Evolutionary conservation across 2,797 vertebrate species (phyloP).

Genomic region (Fringilla coelebs): DNA sequence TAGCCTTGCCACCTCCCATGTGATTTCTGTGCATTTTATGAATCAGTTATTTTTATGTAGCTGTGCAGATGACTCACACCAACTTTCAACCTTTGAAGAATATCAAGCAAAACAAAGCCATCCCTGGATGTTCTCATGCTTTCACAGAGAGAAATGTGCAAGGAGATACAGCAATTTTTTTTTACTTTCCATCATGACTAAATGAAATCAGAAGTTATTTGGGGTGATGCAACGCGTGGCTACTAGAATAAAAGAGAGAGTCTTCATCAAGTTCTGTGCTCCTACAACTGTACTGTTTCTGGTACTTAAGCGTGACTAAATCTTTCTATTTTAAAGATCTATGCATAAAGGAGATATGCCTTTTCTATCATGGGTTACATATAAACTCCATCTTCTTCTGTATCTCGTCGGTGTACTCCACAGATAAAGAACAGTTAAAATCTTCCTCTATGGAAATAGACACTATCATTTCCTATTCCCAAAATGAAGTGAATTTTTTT

Average conservation of each 20-base stretch:
- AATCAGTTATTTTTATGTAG: background rate
- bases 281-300: background rate
- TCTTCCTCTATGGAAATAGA: background rate
- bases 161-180: background rate
- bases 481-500: background rate
- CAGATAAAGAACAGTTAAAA: background rate
- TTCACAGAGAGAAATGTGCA: background rate
- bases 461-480: background rate
- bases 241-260: background rate
- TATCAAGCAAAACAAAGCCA: background rate
- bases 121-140: background rate
- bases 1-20: background rate
- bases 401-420: background rate
- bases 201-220: background rate
- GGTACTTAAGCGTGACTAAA: background rate
- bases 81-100: background rate
- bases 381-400: background rate
- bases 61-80: background rate
- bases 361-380: background rate
- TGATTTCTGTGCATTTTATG: background rate
- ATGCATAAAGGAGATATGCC: background rate
- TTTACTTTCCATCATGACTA: background rate
- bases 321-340: background rate
- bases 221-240: background rate
- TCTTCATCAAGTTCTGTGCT: background rate